These are phyloP conservation scores for Heteromormyrus szaboi DNA, from an alignment of 2,797 vertebrate genomes.

Conservation along the genomic window DNA sequence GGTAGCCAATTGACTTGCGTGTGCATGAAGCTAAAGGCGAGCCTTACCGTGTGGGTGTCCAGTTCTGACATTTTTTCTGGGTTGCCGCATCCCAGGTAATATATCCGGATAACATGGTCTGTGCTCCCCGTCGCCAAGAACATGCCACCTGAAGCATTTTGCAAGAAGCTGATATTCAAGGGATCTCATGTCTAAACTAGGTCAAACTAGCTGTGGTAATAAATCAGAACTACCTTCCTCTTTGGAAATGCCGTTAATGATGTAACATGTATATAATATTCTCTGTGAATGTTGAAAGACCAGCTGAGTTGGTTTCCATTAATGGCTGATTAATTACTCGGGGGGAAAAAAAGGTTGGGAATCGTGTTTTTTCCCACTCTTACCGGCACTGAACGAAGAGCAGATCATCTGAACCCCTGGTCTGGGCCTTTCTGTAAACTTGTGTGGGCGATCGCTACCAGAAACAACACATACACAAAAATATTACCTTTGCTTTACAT, in stretches of 20 bases:
- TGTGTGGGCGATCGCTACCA: slow-evolving; percentile 80
- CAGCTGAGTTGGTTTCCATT: neutral
- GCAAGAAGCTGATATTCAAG: neutral
- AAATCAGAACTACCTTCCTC: neutral
- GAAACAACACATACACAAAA: slow-evolving; percentile 27
- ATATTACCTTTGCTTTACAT: neutral
- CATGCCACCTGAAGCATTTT: slow-evolving; percentile 77
- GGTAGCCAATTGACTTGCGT: neutral
- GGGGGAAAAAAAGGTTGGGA: neutral
- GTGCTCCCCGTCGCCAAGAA: slow-evolving; percentile 96
- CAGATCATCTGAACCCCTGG: slow-evolving; percentile 93
- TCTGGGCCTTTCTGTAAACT: slow-evolving; percentile 88
- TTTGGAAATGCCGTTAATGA: neutral
- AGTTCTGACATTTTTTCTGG: slow-evolving; percentile 92
- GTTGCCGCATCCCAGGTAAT: slow-evolving; percentile 84
- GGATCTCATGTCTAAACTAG: neutral
- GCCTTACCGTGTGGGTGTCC: slow-evolving; percentile 84
- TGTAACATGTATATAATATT: neutral
- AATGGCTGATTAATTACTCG: neutral
- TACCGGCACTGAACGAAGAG: slow-evolving; percentile 95
- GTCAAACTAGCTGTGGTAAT: neutral
- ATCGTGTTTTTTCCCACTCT: slow-evolving; percentile 29
- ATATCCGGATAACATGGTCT: slow-evolving; percentile 94
- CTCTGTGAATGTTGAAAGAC: neutral
- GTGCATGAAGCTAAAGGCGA: neutral